Base-by-base conservation (phyloP, 2,888 invertebrate genomes). In the Hedya salicella region DNA sequence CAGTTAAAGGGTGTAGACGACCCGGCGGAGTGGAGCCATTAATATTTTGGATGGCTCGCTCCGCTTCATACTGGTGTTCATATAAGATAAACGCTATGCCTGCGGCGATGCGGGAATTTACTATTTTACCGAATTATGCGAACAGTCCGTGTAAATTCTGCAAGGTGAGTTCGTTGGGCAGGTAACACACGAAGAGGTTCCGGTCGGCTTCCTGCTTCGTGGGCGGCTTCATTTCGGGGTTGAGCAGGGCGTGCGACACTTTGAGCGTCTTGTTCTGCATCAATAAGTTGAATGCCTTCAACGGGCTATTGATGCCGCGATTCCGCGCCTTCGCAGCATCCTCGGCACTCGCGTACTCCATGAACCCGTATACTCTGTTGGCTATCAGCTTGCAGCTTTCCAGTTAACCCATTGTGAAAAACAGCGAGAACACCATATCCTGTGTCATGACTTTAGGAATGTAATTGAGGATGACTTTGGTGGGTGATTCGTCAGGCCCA, bases 381-480 rank as follows among this genome's bases (percentile, higher is more conserved):
- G 92, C 88, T 87, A 93, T 93, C 85, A 93, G 83, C 85, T 93
- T 93, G 87, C 93, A 93, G 86, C 93, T 93, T 87, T 93, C 93
- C 82, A 93, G 85, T 89, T 93, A 92, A 81, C 93, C 93, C 92
- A 93, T 93, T 70, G 92, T 92, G 68, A 92, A 91, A 84, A 93
- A 93, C 78, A 93, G 83, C 72, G 92, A 93, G 80, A 92, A 93
- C 92, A 93, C 92, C 92, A 92, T 93, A 82, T 92, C 92, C 90
- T 93, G 93, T 78, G 91, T 93, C 92, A 92, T 93, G 84, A 93
- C 91, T 89, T 93, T 93, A 79, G 93, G 93, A 88, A 93, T 93
- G 86, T 93, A 93, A 88, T 93, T 93, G 86, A 93, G 90, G 83
- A 93, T 93, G 86, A 93, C 92, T 86, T 93, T 93, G 74, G 93